These are phyloP conservation scores for Cebus imitator DNA, from an alignment of 2,113 vertebrate species.

Conservation along the genomic window DNA sequence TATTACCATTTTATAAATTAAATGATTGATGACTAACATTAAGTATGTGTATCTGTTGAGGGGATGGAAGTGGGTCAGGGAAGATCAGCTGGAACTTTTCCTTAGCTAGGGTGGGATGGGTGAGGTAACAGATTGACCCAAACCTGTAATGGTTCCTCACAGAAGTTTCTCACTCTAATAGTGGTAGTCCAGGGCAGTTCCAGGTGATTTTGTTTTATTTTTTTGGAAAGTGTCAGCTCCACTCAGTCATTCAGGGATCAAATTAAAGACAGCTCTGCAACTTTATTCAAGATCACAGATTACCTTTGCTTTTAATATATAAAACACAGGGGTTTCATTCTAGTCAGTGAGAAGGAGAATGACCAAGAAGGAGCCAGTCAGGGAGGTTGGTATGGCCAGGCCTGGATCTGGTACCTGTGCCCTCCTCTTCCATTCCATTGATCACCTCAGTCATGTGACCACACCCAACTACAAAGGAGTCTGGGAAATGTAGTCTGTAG, in stretches of 20 bases:
- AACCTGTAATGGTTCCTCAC: neutral
- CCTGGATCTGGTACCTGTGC: accelerated
- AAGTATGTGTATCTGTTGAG: neutral
- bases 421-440: neutral
- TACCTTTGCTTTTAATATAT: too few species aligned
- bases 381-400: neutral
- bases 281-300: neutral
- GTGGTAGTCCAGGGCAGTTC: neutral
- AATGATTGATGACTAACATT: neutral
- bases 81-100: neutral
- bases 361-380: too few species aligned
- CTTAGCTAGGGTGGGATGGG: neutral
- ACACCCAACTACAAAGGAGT: neutral
- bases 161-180: neutral
- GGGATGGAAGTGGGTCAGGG: too few species aligned
- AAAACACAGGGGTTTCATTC: neutral
- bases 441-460: neutral
- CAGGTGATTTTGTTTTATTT: neutral
- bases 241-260: neutral
- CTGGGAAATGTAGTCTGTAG: neutral
- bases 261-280: neutral
- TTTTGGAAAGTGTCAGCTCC: neutral
- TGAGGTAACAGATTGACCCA: neutral
- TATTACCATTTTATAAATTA: neutral
- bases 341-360: neutral